A percentile compares a stretch with the other conserved stretches of the same genome.
Conservation (phyloP, 1,140 invertebrate genomes). For the Trachymyrmex cornetzi region DNA sequence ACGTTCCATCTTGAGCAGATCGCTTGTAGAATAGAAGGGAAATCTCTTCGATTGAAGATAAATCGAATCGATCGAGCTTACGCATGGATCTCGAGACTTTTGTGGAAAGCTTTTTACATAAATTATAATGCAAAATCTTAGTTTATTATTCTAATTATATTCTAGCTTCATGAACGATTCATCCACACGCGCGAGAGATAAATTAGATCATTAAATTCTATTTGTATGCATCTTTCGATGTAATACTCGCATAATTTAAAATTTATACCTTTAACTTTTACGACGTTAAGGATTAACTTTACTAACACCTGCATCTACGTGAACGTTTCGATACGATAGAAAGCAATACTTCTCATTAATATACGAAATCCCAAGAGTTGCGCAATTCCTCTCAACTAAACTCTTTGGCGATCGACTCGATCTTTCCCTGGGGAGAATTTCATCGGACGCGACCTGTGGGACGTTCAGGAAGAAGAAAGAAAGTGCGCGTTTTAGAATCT, state of each 20-base stretch:
- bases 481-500: constrained; percentile 27
- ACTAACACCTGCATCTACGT: background rate
- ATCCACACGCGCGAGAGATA: background rate
- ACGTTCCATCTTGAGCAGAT: constrained; percentile 35
- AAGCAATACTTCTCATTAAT: constrained; percentile 12
- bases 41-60: constrained; percentile 32
- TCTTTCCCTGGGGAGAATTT: constrained; percentile 32
- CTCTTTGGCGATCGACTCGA: constrained; percentile 1
- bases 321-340: background rate
- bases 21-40: constrained; percentile 17
- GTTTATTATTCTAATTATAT: constrained; percentile 12
- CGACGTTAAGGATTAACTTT: background rate
- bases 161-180: background rate
- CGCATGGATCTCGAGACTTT: constrained; percentile 8
- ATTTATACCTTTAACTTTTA: background rate
- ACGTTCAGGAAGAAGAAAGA: background rate
- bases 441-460: constrained; percentile 14
- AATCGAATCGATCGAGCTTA: constrained; percentile 21
- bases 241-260: background rate
- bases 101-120: background rate
- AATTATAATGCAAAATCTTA: constrained; percentile 17
- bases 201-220: background rate
- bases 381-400: background rate
- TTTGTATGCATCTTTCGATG: background rate
- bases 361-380: background rate